A percentile compares a stretch with the other conserved stretches of the same genome.
phyloP scores from a whole-genome alignment of 2,888 invertebrate genomes.

The Andrena dorsata region DNA sequence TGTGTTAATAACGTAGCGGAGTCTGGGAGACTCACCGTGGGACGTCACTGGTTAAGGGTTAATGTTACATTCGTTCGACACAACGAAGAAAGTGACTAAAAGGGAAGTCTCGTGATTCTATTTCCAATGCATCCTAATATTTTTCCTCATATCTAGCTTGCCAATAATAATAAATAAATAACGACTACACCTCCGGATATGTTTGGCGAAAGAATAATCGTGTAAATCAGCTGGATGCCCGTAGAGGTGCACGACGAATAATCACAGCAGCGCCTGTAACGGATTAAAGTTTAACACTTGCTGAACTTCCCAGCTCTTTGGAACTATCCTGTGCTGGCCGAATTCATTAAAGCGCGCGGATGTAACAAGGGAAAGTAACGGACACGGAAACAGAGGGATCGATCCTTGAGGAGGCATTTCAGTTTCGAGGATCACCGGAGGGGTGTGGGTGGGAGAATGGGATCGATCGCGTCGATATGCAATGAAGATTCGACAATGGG shows the following conservation, averaged over 20 bases:
- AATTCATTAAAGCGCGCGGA: conserved; percentile 42
- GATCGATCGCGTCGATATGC: conserved; percentile 56
- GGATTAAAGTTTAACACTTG: conserved; percentile 28
- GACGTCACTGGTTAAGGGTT: too few species aligned
- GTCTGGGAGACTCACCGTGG: too few species aligned
- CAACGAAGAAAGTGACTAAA: too few species aligned
- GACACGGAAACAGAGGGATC: conserved; percentile 6
- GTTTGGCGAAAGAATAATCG: not conserved
- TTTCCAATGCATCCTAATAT: too few species aligned
- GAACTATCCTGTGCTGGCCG: conserved; percentile 23
- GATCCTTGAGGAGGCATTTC: conserved; percentile 47
- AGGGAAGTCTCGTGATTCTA: too few species aligned
- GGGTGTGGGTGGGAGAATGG: not conserved
- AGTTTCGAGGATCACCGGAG: conserved; percentile 41
- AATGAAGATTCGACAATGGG: conserved; percentile 56
- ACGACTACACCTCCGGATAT: not conserved
- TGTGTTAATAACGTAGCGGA: too few species aligned
- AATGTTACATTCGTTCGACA: too few species aligned
- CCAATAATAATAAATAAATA: not conserved
- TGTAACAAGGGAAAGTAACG: conserved; percentile 22
- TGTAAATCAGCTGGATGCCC: conserved; percentile 10
- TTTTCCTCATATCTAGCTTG: too few species aligned
- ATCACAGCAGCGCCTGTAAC: conserved; percentile 6
- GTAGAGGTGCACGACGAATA: not conserved
- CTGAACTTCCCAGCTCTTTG: conserved; percentile 26